Evolutionary conservation across 1,140 invertebrate genomes (phyloP).

Genomic region (Diuraphis noxia): DNA sequence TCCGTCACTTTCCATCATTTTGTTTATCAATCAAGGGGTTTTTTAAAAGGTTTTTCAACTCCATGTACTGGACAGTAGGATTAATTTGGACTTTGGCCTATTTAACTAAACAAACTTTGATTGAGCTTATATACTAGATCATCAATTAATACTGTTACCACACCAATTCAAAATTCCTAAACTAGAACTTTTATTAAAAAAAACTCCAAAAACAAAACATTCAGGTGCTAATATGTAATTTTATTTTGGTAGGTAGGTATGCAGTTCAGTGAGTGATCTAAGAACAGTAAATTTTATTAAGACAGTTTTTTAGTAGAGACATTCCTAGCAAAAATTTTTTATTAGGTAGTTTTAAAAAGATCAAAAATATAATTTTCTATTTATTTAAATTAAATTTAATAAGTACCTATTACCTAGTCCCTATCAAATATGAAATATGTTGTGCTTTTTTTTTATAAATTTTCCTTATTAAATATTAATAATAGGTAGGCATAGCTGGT

Average conservation of each 20-base stretch:
- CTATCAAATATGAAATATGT: not conserved
- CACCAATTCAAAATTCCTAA: not conserved
- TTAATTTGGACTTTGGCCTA: not conserved
- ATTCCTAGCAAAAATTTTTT: not conserved
- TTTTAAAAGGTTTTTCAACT: too few species aligned
- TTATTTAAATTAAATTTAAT: not conserved
- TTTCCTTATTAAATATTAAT: not conserved
- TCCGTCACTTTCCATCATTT: not conserved
- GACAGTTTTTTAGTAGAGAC: too few species aligned
- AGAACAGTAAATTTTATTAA: not conserved
- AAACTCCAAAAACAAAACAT: not conserved
- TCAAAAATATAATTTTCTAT: not conserved
- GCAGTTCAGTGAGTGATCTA: too few species aligned
- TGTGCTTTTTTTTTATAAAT: not conserved
- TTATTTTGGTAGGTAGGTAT: not conserved
- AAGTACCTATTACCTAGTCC: not conserved
- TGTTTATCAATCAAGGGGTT: not conserved
- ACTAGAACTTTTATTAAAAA: not conserved
- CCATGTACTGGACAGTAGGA: not conserved
- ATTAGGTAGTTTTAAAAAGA: not conserved
- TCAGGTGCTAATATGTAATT: not conserved
- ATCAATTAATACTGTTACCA: not conserved
- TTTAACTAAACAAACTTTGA: not conserved
- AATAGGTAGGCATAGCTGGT: not conserved
- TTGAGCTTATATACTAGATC: not conserved